Conservation (phyloP, 2,113 vertebrate genomes). For the Aspidoscelis tigris region DNA sequence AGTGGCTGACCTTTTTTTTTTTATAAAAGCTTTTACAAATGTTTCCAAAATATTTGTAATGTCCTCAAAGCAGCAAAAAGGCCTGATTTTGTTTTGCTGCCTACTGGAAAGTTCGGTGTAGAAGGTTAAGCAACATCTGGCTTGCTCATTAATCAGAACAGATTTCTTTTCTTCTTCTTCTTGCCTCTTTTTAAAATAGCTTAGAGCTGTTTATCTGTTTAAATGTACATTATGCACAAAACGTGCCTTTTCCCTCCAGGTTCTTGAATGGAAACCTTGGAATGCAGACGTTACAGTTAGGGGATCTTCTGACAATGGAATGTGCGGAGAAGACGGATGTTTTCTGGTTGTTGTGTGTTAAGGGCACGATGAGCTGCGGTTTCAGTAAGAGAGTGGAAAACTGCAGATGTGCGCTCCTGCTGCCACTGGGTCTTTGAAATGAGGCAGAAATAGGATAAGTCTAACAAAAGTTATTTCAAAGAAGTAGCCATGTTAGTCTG, state of each 20-base stretch:
- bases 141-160: slow-evolving; percentile 62
- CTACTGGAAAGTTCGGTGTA: slow-evolving; percentile 46
- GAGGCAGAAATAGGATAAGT: slow-evolving; percentile 38
- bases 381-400: slow-evolving; percentile 33
- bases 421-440: slow-evolving; percentile 27
- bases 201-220: slow-evolving; percentile 47
- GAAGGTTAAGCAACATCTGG: slow-evolving; percentile 65
- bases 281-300: background rate
- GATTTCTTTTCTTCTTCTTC: slow-evolving; percentile 16
- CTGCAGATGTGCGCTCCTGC: slow-evolving; percentile 9
- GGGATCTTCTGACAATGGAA: slow-evolving; percentile 25
- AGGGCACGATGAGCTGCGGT: slow-evolving; percentile 18
- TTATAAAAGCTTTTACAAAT: slow-evolving; percentile 11
- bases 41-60: slow-evolving; percentile 50
- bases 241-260: slow-evolving; percentile 13
- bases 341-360: background rate
- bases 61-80: slow-evolving; percentile 49
- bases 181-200: slow-evolving; percentile 5
- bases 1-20: slow-evolving; percentile 56
- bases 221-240: slow-evolving; percentile 46
- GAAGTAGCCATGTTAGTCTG: no score
- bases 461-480: background rate
- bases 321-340: slow-evolving; percentile 1
- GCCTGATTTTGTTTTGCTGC: slow-evolving; percentile 44
- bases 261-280: slow-evolving; percentile 33